These are phyloP conservation scores for Minunthozetes semirufus DNA, from an alignment of 2,888 invertebrate species.

Conservation along the genomic window DNA sequence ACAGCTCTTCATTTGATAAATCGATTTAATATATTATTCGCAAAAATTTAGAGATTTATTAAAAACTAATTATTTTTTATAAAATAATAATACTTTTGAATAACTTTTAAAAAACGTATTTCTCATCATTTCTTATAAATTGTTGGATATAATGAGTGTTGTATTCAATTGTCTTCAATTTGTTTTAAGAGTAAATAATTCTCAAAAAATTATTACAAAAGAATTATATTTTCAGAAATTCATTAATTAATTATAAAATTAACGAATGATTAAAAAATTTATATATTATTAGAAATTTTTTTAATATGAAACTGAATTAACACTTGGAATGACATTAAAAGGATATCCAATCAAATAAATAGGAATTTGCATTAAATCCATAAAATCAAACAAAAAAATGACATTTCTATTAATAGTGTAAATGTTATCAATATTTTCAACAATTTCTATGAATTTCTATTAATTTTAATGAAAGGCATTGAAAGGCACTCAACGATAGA, in stretches of 20 bases:
- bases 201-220: background rate
- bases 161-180: background rate
- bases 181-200: background rate
- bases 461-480: background rate
- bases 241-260: too few relatives aligned
- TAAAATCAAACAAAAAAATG: background rate
- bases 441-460: too few relatives aligned
- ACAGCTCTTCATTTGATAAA: background rate
- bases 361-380: background rate
- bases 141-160: background rate
- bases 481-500: slow-evolving; percentile 1
- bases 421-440: too few relatives aligned
- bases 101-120: too few relatives aligned
- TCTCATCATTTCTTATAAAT: background rate
- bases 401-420: too few relatives aligned
- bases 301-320: background rate
- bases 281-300: background rate
- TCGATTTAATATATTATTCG: background rate
- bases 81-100: too few relatives aligned
- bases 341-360: slow-evolving; percentile 19
- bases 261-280: background rate
- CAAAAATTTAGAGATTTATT: background rate
- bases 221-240: background rate
- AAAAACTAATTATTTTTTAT: background rate
- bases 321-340: slow-evolving; percentile 24